phyloP scores from a whole-genome alignment of 2,888 invertebrate genomes.

The Theretra japonica region DNA sequence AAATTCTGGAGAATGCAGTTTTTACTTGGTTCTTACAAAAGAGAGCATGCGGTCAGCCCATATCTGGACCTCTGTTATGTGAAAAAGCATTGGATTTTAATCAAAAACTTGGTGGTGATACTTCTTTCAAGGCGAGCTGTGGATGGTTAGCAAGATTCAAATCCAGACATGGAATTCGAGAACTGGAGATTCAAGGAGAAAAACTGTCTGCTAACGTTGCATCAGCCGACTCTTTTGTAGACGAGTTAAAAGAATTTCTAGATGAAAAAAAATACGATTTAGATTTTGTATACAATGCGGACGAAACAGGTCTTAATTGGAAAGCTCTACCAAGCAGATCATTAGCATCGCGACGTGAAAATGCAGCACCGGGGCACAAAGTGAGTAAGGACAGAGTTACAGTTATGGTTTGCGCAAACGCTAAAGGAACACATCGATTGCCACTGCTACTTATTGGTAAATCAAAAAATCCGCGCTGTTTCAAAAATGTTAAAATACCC shows the following conservation, averaged over 20 bases:
- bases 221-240: slow-evolving; percentile 13
- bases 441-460: no score
- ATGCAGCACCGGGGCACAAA: slow-evolving; percentile 34
- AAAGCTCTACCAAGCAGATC: slow-evolving; percentile 38
- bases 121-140: slow-evolving; percentile 27
- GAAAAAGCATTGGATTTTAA: slow-evolving; percentile 4
- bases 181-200: slow-evolving; percentile 34
- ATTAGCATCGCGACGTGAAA: slow-evolving; percentile 35
- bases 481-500: no score
- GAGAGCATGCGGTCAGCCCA: slow-evolving; percentile 34
- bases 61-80: slow-evolving; percentile 38
- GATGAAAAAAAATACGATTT: slow-evolving; percentile 35
- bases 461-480: no score
- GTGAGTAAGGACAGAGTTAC: slow-evolving; percentile 29
- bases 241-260: slow-evolving; percentile 34
- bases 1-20: slow-evolving; percentile 29
- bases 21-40: slow-evolving; percentile 34
- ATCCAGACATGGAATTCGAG: slow-evolving; percentile 33
- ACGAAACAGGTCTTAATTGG: slow-evolving; percentile 39
- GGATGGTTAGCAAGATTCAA: slow-evolving; percentile 33
- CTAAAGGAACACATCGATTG: no score
- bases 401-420: no score
- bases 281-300: slow-evolving; percentile 38
- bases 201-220: slow-evolving; percentile 34
- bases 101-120: slow-evolving; percentile 37